Evolutionary conservation across 2,888 invertebrate species (phyloP), one percentile per base, ranked within the genome.

Genomic region (Athalia cordata): DNA sequence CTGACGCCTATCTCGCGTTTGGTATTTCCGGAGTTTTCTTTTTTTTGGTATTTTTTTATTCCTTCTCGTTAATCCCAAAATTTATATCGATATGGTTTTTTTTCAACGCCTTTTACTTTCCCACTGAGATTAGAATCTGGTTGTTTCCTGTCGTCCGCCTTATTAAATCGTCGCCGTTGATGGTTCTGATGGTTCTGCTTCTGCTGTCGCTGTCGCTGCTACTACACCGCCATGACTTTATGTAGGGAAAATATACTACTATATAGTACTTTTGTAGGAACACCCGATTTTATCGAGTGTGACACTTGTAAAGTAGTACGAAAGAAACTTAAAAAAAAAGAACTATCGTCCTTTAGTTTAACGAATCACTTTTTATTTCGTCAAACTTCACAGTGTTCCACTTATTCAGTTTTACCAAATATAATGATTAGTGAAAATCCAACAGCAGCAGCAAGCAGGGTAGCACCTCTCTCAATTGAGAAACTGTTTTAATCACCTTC

Each of bases 201-300:
- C 52, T 68, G 72, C 59, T 43, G 45, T 43, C 45, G 64, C 8
- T 49, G 45, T 57, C 47, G 47, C n/a, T 75, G 72, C 49, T 84
- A 83, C 83, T 82, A 83, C 85, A 83, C 83, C 84, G 82, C 83
- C 83, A 82, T 83, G 81, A 81, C 81, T 83, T 82, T 83, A 83
- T 83, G 80, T 80, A 82, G 80, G 52, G 79, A 79, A 61, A 76
- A 77, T 76, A 78, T 76, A 76, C 11, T n/a, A 61, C 13, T 52
- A 55, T 68, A 68, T 47, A 68, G 52, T 52, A 52, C 11, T 15
- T 47, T 66, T 13, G 66, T 49, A 43, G 8, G 3, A 49, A 66
- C 66, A 66, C 66, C 66, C 66, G 66, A 66, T 47, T 29, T 66
- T 66, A 66, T 66, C 66, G 66, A 66, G 66, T 66, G 66, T 66